A percentile compares a stretch with the other conserved stretches of the same genome.
phyloP scores from a whole-genome alignment of 2,113 vertebrate genomes.

The Salvelinus namaycush region DNA sequence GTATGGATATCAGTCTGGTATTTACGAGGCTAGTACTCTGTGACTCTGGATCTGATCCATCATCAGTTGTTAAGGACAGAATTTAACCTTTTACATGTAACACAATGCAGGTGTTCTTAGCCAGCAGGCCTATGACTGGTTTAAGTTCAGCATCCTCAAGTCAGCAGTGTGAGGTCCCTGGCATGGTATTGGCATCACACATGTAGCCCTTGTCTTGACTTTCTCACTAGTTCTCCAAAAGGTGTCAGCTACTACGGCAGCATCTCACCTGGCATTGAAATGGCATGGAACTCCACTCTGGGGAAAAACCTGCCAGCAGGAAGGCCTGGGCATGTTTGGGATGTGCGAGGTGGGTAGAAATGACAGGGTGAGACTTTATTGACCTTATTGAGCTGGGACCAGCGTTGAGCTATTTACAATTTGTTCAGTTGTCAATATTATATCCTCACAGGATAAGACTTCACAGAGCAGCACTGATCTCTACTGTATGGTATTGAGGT shows the following conservation, averaged over 20 bases:
- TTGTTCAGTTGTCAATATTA: neutral
- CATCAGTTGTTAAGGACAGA: no score
- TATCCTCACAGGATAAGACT: neutral
- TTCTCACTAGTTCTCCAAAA: neutral
- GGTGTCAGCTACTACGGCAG: neutral
- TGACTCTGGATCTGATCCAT: no score
- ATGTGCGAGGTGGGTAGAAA: neutral
- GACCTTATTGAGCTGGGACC: neutral
- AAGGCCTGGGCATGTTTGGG: neutral
- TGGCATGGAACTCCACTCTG: neutral
- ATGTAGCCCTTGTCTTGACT: neutral
- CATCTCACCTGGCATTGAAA: neutral
- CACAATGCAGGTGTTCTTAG: no score
- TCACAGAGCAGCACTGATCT: neutral
- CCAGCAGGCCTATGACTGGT: no score
- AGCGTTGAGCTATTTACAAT: neutral
- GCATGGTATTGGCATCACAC: neutral
- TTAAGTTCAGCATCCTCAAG: neutral
- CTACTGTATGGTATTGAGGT: neutral
- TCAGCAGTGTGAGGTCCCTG: neutral
- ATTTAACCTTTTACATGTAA: no score
- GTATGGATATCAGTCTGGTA: no score
- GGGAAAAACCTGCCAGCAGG: conserved; percentile 7
- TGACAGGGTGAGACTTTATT: neutral
- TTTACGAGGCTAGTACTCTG: no score